A percentile compares a stretch with the other conserved stretches of the same genome.
phyloP scores from a whole-genome alignment of 2,888 invertebrate species.

The Scrobipalpa costella region DNA sequence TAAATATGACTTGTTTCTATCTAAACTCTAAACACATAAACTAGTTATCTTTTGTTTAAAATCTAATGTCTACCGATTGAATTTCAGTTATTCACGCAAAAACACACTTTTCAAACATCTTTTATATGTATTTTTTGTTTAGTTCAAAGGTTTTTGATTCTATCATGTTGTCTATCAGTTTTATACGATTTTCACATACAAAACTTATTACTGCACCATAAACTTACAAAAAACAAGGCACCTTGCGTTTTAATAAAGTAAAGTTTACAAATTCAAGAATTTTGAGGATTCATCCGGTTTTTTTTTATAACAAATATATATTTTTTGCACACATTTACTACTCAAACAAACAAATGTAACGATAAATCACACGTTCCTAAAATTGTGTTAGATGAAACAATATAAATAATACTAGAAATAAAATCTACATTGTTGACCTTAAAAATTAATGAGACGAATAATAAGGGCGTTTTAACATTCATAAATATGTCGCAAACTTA shows the following conservation, averaged over 20 bases:
- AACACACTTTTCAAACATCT: too few species aligned
- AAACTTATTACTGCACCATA: not conserved
- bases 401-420: slow-evolving; percentile 34
- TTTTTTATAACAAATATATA: too few species aligned
- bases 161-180: not conserved
- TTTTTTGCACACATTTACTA: slow-evolving; percentile 15
- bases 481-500: not conserved
- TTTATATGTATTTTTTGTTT: too few species aligned
- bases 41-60: too few species aligned
- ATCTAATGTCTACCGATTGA: too few species aligned
- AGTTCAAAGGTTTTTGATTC: not conserved
- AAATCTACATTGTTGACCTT: slow-evolving; percentile 34
- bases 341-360: slow-evolving; percentile 15
- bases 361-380: slow-evolving; percentile 7
- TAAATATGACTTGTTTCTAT: too few species aligned
- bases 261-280: not conserved
- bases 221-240: slow-evolving; percentile 11
- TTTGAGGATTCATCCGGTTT: too few species aligned
- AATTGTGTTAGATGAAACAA: slow-evolving; percentile 12
- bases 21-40: too few species aligned
- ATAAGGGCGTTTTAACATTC: not conserved
- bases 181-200: not conserved
- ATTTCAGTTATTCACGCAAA: too few species aligned
- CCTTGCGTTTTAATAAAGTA: not conserved
- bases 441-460: slow-evolving; percentile 31